These are phyloP conservation scores for Helicoverpa zea DNA, from an alignment of 1,140 invertebrate species.

Conservation along the genomic window DNA sequence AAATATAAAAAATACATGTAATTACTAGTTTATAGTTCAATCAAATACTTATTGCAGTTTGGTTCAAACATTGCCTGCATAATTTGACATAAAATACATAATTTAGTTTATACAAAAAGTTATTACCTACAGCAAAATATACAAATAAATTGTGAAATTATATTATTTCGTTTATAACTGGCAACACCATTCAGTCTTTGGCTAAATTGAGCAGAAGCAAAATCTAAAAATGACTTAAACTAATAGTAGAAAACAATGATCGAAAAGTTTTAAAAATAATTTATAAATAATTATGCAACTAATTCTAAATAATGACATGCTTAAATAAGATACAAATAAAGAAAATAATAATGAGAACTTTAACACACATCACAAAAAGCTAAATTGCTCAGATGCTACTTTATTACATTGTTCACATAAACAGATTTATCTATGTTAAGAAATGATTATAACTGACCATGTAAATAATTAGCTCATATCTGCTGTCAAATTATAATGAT, in stretches of 20 bases:
- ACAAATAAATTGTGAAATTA: slow-evolving; percentile 32
- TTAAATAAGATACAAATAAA: neutral
- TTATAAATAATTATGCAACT: slow-evolving; percentile 2
- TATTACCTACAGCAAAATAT: slow-evolving; percentile 27
- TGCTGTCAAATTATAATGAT: neutral
- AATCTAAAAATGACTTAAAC: slow-evolving; percentile 46
- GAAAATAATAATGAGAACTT: neutral
- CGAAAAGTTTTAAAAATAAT: neutral
- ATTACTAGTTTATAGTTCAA: neutral
- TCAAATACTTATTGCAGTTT: neutral
- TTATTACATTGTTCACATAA: neutral
- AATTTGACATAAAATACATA: slow-evolving; percentile 12
- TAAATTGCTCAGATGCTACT: neutral
- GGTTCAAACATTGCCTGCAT: slow-evolving; percentile 3
- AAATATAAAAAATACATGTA: neutral
- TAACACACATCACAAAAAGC: neutral
- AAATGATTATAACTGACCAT: no score
- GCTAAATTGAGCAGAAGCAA: slow-evolving; percentile 74
- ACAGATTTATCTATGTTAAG: no score
- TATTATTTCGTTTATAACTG: slow-evolving; percentile 37
- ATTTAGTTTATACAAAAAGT: neutral
- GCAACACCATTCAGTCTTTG: slow-evolving; percentile 73
- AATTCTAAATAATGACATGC: neutral
- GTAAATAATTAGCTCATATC: neutral
- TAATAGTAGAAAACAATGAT: slow-evolving; percentile 36